Base-by-base conservation (phyloP, 2,113 vertebrate genomes). In the Collichthys lucidus region DNA sequence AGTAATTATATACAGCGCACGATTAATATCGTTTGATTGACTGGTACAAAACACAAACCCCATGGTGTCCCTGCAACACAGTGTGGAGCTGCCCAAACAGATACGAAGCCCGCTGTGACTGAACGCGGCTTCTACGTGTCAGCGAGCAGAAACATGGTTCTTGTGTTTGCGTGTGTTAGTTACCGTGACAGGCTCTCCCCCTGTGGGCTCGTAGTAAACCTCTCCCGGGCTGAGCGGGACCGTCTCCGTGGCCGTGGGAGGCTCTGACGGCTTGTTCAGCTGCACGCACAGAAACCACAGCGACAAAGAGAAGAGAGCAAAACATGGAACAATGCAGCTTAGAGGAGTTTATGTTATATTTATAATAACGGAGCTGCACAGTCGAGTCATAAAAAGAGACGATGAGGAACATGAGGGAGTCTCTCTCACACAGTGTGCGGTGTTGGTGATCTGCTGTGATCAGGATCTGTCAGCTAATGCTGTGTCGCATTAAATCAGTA, bases 141-240 rank as follows among this genome's bases (percentile, higher is more conserved):
- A 65, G n/a, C 1, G 44, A 47, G 44, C 17, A 74, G 26, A 74
- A 19, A 65, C 50, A 14, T 55, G 47, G 10, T 17, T 69, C 1
- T 55, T 49, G 35, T 70, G 61, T 57, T 53, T 22, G 17, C 62
- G 67, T 26, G 80, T 68, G 72, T 57, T 40, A 66, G 60, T 90
- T 91, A 95, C 94, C 83, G 93, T 94, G 86, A 94, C 90, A 7
- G 95, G 94, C 74, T 95, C 94, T 20, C 71, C 75, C 44, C 90
- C 90, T 2, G 90, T 92, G 79, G 94, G 92, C 83, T 94, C 94
- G 46, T 95, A 95, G 92, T 94, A 94, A 71, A 91, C 87, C 66
- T 93, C 91, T 77, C 91, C 82, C 14, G 82, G 84, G 82, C 89
- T 91, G 55, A 95, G 92, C 16, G 91, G 93, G 1, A 67, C 88